phyloP scores from a whole-genome alignment of 92 coral and sea anemone genomes.

The Meandrina meandrites region DNA sequence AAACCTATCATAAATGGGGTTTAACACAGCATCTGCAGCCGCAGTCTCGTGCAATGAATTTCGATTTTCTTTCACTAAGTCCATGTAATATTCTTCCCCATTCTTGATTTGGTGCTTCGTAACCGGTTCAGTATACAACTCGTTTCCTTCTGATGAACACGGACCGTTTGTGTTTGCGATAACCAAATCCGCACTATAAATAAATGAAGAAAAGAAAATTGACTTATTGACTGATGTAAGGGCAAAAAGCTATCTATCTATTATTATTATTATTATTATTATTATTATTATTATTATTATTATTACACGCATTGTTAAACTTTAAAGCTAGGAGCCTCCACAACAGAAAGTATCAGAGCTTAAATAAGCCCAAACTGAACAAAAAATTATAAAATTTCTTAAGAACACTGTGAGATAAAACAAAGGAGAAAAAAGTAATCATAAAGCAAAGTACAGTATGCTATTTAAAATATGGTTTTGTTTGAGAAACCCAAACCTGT shows the following conservation, averaged over 20 bases:
- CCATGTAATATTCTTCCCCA: neutral
- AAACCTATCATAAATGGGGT: neutral
- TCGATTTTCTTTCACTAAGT: neutral
- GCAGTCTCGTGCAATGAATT: neutral
- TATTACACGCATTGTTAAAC: too few relatives aligned
- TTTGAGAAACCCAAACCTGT: neutral
- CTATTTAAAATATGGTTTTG: neutral
- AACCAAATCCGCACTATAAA: neutral
- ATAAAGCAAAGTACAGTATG: neutral
- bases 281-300: too few relatives aligned
- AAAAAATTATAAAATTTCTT: neutral
- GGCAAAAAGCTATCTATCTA: too few relatives aligned
- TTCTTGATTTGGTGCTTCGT: neutral
- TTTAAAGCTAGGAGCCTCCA: too few relatives aligned
- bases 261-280: too few relatives aligned
- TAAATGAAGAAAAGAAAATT: neutral
- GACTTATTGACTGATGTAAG: too few relatives aligned
- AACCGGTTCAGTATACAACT: conserved; percentile 5
- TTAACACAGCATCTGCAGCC: neutral
- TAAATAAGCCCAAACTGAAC: neutral
- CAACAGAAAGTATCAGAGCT: neutral
- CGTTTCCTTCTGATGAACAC: neutral
- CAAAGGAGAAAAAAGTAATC: neutral
- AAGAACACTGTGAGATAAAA: neutral
- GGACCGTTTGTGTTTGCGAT: neutral